Percentiles rank a stretch among this genome's conserved stretches.
These are phyloP conservation scores for Pachycephus smyrnensis DNA, from an alignment of 2,888 invertebrate genomes.

Conservation along the genomic window DNA sequence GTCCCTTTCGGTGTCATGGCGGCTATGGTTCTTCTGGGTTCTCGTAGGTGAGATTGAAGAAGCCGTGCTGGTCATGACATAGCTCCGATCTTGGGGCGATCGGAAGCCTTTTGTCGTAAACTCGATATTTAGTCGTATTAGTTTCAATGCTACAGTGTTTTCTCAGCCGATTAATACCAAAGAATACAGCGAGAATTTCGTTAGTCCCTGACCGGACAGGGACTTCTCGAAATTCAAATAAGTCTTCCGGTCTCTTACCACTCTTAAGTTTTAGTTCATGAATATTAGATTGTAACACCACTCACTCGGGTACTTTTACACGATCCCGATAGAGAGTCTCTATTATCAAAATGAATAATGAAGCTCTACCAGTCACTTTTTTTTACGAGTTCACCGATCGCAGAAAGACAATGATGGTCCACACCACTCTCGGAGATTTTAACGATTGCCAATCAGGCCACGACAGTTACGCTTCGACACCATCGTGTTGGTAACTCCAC, in stretches of 20 bases:
- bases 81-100: constrained; percentile 25
- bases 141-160: not conserved
- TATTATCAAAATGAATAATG: not conserved
- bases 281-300: not conserved
- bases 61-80: constrained; percentile 44
- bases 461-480: not conserved
- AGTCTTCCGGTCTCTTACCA: not conserved
- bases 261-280: not conserved
- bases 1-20: constrained; percentile 3
- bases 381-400: not conserved
- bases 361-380: not conserved
- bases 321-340: not conserved
- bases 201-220: not conserved
- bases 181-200: not conserved
- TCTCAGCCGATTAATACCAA: not conserved
- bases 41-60: constrained; percentile 2
- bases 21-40: constrained; percentile 8
- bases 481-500: not conserved
- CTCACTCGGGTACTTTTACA: not conserved
- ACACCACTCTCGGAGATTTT: not conserved
- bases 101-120: constrained; percentile 11
- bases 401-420: not conserved
- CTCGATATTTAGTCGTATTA: not conserved
- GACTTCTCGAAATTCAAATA: not conserved
- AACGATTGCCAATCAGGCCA: not conserved